Base-by-base conservation (phyloP, 2,797 vertebrate species). In the Erethizon dorsatum region DNA sequence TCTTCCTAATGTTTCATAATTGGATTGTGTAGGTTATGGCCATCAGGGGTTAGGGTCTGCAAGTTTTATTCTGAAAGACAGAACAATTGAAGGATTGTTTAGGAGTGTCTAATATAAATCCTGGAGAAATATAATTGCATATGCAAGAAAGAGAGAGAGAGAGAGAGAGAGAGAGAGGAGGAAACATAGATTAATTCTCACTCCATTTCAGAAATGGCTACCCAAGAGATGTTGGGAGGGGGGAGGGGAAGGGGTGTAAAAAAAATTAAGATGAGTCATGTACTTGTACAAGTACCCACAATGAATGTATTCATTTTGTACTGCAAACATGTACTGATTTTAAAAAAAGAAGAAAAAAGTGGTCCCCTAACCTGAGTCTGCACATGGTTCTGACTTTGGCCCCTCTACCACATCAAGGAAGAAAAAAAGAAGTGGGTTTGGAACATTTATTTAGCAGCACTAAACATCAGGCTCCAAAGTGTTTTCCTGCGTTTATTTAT, bases 71-170 rank as follows among this genome's bases (percentile, higher is more conserved):
- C 79, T 94, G 59, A 22, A 10, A 96, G 26, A 88, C 2, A 24
- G 2, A 18, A 54, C 0, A 50, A 97, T 1, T 18, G 65, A 71
- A 59, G 15, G 6, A 47, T 7, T 6, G 24, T 92, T 85, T 93
- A 33, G 71, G 0, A 2, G 6, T 65, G 80, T 54, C 41, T 94
- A 94, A 47, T 33, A 86, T 67, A 50, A 83, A 31, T 54, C 65
- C 85, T 63, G 61, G 85, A 95, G 31, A 83, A 97, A 96, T 47
- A 6, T 88, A 87, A 65, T 54, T 52, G 17, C 5, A 11, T 8
- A 83, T 5, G 82, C n/a, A 56, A 71, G 28, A 26, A 13, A 87
- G 54, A 65, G 22, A 28, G 24, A 47, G 12, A 61, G 8, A 52
- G 11, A 63, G 13, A 54, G 54, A 33, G 33, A 80, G 18, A 20